phyloP scores from a whole-genome alignment of 2,113 vertebrate species.

The Platanista minor region DNA sequence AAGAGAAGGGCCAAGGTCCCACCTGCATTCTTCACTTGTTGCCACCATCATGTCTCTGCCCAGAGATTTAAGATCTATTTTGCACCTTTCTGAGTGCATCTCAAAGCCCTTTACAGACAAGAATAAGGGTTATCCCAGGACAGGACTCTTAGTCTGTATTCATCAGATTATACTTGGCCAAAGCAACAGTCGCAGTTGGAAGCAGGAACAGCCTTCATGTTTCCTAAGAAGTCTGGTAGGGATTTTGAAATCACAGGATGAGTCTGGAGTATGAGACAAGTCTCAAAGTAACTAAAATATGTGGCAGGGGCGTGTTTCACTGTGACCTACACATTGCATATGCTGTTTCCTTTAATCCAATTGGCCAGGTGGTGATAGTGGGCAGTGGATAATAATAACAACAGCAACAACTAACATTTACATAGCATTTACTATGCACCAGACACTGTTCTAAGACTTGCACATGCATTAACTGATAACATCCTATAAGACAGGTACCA shows the following conservation, averaged over 20 bases:
- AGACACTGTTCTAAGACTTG: neutral
- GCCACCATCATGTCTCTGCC: neutral
- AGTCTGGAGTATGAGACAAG: neutral
- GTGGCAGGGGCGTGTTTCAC: neutral
- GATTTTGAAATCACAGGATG: constrained; percentile 48
- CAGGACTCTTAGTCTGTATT: constrained; percentile 66
- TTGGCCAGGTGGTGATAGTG: neutral
- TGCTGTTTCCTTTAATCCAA: neutral
- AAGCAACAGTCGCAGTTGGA: constrained; percentile 57
- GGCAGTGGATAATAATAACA: neutral
- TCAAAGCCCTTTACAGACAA: constrained; percentile 52
- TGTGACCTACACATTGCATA: neutral
- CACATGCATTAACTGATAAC: neutral
- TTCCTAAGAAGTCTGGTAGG: constrained; percentile 51
- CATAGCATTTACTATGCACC: neutral
- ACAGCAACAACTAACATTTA: neutral
- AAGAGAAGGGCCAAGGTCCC: neutral
- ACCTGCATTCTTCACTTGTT: neutral
- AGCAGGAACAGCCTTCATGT: constrained; percentile 4
- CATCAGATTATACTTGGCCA: constrained; percentile 67
- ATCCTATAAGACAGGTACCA: neutral
- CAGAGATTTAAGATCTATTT: constrained; percentile 44
- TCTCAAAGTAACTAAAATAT: neutral
- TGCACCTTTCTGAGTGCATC: constrained; percentile 54
- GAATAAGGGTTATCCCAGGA: constrained; percentile 66